Evolutionary conservation across 1,140 invertebrate genomes (phyloP), one percentile per base, ranked within the genome.

Genomic region (Drosophila varians): DNA sequence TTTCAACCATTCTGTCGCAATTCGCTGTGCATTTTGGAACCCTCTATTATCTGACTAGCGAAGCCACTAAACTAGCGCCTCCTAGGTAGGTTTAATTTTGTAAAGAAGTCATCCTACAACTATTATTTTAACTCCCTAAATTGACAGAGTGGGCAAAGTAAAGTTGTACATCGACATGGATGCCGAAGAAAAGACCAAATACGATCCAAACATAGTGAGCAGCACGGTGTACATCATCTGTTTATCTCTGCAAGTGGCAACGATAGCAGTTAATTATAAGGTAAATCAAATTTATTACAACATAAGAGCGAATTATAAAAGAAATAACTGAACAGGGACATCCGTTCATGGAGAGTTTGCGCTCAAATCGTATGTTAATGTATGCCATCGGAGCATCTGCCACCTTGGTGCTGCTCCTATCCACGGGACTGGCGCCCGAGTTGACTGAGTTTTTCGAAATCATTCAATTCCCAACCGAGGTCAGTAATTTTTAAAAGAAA

Each of bases 181-280:
- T 57, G 84, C 91, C 8, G 94, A 94, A 12, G 96, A 98, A 79
- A 94, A 98, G 75, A 94, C 96, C 51, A 94, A 96, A 77, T 99
- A 99, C 92, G 94, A 97, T 90, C 97, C 98, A 26, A 98, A 96
- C 91, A 93, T 99, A 43, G 93, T 99, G 6, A 99, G 99, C 90
- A 99, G 98, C 77, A 99, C 98, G 18, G 98, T 99, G 3, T 99
- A 99, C 91, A 97, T 99, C 46, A 98, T 99, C 75, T 99, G 98
- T 6, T 96, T 99, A 94, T 95, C 98, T 6, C 92, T 99, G 52
- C 99, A 99, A 93, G 95, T 99, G 60, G 97, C 97, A 6, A 99
- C 98, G 34, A 99, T 99, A 93, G 98, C 98, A 54, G 98, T 99
- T 38, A 99, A 99, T 92, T 99, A 99, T 92, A 95, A 98, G 93